These are phyloP conservation scores for Sebastes reedi DNA, from an alignment of 2,797 vertebrate species.

Conservation along the genomic window DNA sequence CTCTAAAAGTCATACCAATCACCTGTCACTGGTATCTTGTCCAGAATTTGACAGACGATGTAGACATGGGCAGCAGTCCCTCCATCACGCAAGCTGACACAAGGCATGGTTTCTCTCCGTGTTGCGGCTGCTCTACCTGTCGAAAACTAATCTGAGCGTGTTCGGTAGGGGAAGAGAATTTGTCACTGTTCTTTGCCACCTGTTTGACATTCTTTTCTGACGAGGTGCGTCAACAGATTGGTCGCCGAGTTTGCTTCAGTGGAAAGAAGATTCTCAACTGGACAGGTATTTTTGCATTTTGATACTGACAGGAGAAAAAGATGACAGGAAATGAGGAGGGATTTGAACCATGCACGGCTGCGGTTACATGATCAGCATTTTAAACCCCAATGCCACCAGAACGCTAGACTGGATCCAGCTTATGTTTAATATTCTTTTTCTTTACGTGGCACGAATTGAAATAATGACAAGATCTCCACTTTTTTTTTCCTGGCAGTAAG, in stretches of 20 bases:
- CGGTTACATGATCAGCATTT: not conserved
- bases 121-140: slow-evolving; percentile 30
- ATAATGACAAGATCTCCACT: not conserved
- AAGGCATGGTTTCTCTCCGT: slow-evolving; percentile 11
- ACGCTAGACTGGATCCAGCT: not conserved
- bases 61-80: slow-evolving; percentile 12
- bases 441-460: not conserved
- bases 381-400: not conserved
- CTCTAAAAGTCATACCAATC: not conserved
- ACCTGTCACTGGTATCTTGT: slow-evolving; percentile 5
- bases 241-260: not conserved
- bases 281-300: not conserved
- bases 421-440: not conserved
- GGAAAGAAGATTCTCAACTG: not conserved
- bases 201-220: slow-evolving; percentile 2
- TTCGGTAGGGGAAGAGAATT: not conserved
- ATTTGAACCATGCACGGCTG: not conserved
- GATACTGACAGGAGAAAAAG: not conserved
- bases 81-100: slow-evolving; percentile 13
- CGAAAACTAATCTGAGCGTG: slow-evolving; percentile 22
- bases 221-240: not conserved
- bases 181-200: not conserved
- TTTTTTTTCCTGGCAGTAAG: not conserved
- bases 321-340: not conserved
- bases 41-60: slow-evolving; percentile 17